These are phyloP conservation scores for Champsocephalus esox DNA, from an alignment of 2,797 vertebrate genomes.

Conservation along the genomic window DNA sequence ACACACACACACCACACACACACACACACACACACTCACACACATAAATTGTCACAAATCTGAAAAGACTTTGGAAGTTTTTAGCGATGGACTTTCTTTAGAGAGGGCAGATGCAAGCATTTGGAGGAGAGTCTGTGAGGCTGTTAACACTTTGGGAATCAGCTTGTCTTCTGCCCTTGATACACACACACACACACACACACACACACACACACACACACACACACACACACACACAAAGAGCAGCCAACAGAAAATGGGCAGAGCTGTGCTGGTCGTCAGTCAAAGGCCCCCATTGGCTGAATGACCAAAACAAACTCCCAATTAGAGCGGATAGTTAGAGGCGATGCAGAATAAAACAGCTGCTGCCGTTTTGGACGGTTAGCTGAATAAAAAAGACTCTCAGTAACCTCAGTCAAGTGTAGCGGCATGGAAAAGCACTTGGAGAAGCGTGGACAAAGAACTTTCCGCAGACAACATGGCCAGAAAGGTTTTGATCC, in stretches of 20 bases:
- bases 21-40: constrained; percentile 16
- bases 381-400: constrained; percentile 27
- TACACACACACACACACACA: constrained; percentile 22
- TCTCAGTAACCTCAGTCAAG: constrained; percentile 11
- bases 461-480: not conserved
- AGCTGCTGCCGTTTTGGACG: constrained; percentile 59
- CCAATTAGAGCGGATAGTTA: constrained; percentile 56
- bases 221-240: not conserved
- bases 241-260: constrained; percentile 29
- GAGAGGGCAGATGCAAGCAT: constrained; percentile 17
- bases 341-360: constrained; percentile 52
- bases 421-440: constrained; percentile 19
- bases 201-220: not conserved
- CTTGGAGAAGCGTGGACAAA: constrained; percentile 27
- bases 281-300: constrained; percentile 45
- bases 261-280: constrained; percentile 30
- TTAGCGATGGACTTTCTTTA: constrained; percentile 12
- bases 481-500: constrained; percentile 3
- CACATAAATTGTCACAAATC: constrained; percentile 30
- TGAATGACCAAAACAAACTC: constrained; percentile 52
- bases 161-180: constrained; percentile 34
- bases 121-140: constrained; percentile 14
- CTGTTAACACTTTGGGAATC: constrained; percentile 30
- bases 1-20: not conserved
- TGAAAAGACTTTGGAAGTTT: constrained; percentile 18